Conservation (phyloP, 2,888 invertebrate species). For the Euphydryas editha region DNA sequence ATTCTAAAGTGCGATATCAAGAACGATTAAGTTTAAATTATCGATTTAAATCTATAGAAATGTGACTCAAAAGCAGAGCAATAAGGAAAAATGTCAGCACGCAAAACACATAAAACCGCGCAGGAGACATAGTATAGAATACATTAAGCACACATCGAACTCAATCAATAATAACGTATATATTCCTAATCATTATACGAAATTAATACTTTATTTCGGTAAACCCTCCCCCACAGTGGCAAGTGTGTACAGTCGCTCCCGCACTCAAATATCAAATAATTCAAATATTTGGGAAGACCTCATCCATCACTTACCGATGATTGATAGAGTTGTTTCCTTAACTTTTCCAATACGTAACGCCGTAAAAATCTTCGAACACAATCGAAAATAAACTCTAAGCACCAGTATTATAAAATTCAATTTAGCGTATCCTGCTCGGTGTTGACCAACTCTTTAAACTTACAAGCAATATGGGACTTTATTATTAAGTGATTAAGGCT, state of each 20-base stretch:
- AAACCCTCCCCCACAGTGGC: conserved; percentile 47
- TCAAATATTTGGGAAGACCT: conserved; percentile 79
- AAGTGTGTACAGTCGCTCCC: conserved; percentile 51
- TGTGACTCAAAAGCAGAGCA: too few relatives aligned
- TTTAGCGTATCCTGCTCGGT: conserved; percentile 36
- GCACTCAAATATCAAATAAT: conserved; percentile 69
- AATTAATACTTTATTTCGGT: conserved; percentile 45
- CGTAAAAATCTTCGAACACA: conserved; percentile 33
- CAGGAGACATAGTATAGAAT: too few relatives aligned
- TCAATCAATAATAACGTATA: neutral
- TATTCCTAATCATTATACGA: conserved; percentile 20
- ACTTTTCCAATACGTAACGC: conserved; percentile 40
- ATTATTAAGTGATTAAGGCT: conserved; percentile 34
- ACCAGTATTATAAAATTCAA: neutral
- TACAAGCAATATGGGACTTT: conserved; percentile 18
- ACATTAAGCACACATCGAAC: neutral
- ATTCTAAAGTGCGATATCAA: too few relatives aligned
- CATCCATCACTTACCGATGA: conserved; percentile 81
- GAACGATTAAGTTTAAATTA: too few relatives aligned
- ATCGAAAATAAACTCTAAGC: conserved; percentile 34
- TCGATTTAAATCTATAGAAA: too few relatives aligned
- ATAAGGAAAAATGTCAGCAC: too few relatives aligned
- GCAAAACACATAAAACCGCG: too few relatives aligned
- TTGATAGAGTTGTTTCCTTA: conserved; percentile 67
- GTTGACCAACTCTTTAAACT: conserved; percentile 12